These are phyloP conservation scores for Amphibalanus amphitrite DNA, from an alignment of 1,140 invertebrate species.

Conservation along the genomic window DNA sequence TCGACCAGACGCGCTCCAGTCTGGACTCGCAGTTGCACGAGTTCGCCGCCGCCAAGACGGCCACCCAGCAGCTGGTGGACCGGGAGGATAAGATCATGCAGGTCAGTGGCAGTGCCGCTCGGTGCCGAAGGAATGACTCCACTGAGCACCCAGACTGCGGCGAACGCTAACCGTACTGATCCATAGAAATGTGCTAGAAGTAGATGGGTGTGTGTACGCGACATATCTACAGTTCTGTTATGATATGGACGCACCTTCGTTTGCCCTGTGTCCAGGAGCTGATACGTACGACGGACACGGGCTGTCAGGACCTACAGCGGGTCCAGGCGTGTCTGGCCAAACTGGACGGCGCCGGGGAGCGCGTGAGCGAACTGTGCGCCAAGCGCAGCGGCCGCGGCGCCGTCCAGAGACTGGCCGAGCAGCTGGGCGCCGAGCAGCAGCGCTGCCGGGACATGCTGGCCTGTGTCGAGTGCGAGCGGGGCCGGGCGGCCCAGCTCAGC, in stretches of 20 bases:
- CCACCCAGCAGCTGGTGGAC: neutral
- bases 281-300: neutral
- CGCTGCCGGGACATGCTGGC: neutral
- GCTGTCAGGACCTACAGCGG: neutral
- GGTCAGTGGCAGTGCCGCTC: neutral
- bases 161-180: too few species aligned
- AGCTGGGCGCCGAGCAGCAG: neutral
- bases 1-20: neutral
- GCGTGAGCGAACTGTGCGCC: neutral
- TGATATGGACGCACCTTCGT: too few species aligned
- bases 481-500: neutral
- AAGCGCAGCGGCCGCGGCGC: neutral
- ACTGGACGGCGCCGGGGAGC: neutral
- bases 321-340: neutral
- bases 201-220: too few species aligned
- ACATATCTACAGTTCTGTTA: too few species aligned
- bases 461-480: neutral
- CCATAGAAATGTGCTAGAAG: too few species aligned
- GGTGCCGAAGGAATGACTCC: too few species aligned
- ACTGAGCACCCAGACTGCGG: too few species aligned
- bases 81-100: neutral
- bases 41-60: neutral
- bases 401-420: neutral
- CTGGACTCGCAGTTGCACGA: neutral
- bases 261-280: neutral